Evolutionary conservation across 2,888 invertebrate species (phyloP), one percentile per base, ranked within the genome.

Genomic region (Rambutsinella grinnellia): DNA sequence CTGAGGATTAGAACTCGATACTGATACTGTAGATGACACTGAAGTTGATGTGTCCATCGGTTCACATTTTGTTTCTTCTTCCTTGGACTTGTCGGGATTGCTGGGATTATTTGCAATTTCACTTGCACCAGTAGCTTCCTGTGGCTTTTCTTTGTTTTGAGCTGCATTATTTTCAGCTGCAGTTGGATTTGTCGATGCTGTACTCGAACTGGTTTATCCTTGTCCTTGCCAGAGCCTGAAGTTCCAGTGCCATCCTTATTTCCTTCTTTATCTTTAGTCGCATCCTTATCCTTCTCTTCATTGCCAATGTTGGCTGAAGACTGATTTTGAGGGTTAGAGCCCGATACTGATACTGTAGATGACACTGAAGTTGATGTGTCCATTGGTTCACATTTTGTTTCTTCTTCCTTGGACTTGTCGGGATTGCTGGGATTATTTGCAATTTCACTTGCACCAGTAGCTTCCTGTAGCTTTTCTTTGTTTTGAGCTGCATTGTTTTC

Each of bases 201-300:
- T n/a, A 93, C 92, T 79, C 93, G 49, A 26, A 75, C 63, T 2
- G 75, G 75, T 21, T 75, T 75, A 17, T 75, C 75, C 57, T 75
- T 75, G 21, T 74, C 49, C 17, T 27, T 58, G 0, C 5, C 19
- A 49, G 36, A 23, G 5, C 44, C 23, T 1, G 60, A 49, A 28
- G 65, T 19, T 10, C 47, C 27, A 27, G 47, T 10, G n/a, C 60
- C 21, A 49, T 69, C 51, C 60, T 57, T 44, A 21, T 46, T 21
- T 28, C 23, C 44, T 21, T 68, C 75, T 53, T 67, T 75, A 13
- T 54, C 26, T 19, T 53, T 67, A 15, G 15, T 17, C n/a, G n/a
- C 19, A 44, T 60, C 44, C 19, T 21, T 61, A 3, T 76, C 76
- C 53, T 76, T 71, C 21, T 63, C 47, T 28, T 44, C 53, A 54